These are phyloP conservation scores for Brachionus plicatilis DNA, from an alignment of 1,140 invertebrate genomes.

Conservation along the genomic window DNA sequence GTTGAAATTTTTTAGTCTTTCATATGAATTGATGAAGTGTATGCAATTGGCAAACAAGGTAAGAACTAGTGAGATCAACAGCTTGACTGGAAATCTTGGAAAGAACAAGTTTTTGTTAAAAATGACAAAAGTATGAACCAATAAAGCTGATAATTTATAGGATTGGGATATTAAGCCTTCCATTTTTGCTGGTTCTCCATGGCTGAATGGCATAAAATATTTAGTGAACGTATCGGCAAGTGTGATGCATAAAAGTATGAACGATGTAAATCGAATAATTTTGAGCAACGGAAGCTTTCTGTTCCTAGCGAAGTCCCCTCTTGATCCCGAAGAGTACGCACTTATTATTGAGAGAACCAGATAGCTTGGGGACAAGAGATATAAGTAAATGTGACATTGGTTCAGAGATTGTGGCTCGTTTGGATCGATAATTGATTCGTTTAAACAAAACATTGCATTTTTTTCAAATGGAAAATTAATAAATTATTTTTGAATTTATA, in stretches of 20 bases:
- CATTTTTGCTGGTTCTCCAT: background rate
- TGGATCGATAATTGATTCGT: background rate
- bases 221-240: background rate
- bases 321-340: background rate
- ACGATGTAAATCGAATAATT: background rate
- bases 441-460: conserved; percentile 24
- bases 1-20: background rate
- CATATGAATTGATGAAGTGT: background rate
- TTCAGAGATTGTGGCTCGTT: background rate
- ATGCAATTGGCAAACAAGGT: background rate
- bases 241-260: background rate
- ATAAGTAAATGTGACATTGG: background rate
- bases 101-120: conserved; percentile 7
- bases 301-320: background rate
- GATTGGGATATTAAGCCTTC: background rate
- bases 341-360: background rate
- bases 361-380: background rate
- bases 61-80: background rate
- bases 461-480: background rate
- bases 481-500: background rate
- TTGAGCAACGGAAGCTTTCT: background rate
- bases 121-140: background rate
- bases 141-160: background rate
- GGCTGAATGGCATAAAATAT: background rate
- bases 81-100: background rate